A percentile compares a stretch with the other conserved stretches of the same genome.
Conservation (phyloP, 2,797 vertebrate genomes). For the Sebastes alutus region DNA sequence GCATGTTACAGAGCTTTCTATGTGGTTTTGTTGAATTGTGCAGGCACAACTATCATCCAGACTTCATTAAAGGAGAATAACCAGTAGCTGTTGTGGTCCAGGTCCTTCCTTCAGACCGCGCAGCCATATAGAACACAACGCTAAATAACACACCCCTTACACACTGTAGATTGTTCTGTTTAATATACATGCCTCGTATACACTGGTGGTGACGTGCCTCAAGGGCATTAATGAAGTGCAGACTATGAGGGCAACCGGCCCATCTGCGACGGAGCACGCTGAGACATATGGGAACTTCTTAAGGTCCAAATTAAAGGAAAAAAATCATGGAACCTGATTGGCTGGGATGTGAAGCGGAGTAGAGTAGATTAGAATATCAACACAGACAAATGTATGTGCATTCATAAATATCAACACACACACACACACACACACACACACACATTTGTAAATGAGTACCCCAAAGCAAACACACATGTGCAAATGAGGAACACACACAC, state of each 20-base stretch:
- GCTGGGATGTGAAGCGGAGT: constrained; percentile 10
- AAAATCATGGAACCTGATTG: constrained; percentile 48
- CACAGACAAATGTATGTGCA: constrained; percentile 51
- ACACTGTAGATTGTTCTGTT: constrained; percentile 9
- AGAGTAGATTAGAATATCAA: constrained; percentile 56
- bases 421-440: not conserved
- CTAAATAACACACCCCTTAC: too few relatives aligned
- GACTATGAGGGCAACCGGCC: constrained; percentile 44
- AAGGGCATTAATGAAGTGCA: constrained; percentile 55
- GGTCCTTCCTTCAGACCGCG: too few relatives aligned
- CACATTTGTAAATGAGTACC: not conserved
- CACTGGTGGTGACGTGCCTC: constrained; percentile 19
- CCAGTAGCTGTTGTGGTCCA: too few relatives aligned
- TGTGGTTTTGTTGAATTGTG: too few relatives aligned
- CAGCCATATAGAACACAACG: too few relatives aligned
- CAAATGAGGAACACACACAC: constrained; percentile 46
- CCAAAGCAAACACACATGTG: constrained; percentile 21
- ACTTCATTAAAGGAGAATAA: too few relatives aligned
- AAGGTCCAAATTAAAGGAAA: constrained; percentile 57
- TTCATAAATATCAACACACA: constrained; percentile 28
- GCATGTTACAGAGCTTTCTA: too few relatives aligned
- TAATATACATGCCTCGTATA: constrained; percentile 31
- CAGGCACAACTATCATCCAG: too few relatives aligned
- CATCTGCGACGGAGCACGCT: constrained; percentile 49
- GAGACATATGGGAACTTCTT: constrained; percentile 59